Percentiles rank a stretch among this genome's conserved stretches.
Evolutionary conservation across 2,888 invertebrate species (phyloP).

Genomic region (Lithosia quadra): DNA sequence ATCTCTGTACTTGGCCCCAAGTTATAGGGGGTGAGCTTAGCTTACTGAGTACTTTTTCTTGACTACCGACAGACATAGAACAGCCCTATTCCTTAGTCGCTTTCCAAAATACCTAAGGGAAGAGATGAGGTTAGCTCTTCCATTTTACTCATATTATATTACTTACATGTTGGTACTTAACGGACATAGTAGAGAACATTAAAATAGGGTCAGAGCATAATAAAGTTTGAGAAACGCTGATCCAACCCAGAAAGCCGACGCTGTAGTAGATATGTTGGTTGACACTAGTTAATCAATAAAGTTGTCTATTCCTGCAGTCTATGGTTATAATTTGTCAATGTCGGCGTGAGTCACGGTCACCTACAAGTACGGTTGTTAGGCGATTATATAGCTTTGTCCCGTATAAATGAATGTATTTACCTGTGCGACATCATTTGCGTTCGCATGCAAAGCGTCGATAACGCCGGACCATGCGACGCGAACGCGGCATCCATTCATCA

Average conservation of each 20-base stretch:
- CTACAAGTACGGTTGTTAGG: background rate
- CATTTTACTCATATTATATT: no score
- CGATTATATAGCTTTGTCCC: background rate
- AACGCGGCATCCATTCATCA: constrained; percentile 92
- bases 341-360: background rate
- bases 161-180: no score
- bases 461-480: constrained; percentile 86
- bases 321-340: background rate
- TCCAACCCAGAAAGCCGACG: no score
- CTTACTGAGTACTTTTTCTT: background rate
- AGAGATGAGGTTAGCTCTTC: no score
- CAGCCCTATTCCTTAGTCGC: background rate
- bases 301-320: background rate
- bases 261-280: background rate
- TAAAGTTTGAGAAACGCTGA: background rate
- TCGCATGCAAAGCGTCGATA: constrained; percentile 69
- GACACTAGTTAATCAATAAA: background rate
- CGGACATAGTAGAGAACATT: no score
- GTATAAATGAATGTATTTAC: constrained; percentile 47
- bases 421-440: constrained; percentile 66
- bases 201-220: no score
- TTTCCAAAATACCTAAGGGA: no score
- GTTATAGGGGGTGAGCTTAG: no score
- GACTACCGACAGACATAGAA: background rate
- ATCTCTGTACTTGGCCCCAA: no score